A percentile compares a stretch with the other conserved stretches of the same genome.
Conservation (phyloP, 2,797 vertebrate genomes). For the Melanotaenia maccullochi region DNA sequence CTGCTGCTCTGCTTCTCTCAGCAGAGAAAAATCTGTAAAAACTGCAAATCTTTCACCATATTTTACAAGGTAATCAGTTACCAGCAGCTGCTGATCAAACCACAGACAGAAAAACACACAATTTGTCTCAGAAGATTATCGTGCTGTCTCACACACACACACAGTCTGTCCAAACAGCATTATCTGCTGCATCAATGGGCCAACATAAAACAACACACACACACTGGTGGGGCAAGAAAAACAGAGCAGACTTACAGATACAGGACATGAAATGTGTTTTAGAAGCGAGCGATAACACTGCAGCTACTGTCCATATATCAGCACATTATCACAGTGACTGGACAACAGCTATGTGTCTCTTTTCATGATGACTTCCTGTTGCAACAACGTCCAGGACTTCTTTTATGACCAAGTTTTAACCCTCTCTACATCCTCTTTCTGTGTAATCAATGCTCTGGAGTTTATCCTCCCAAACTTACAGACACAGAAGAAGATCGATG, state of each 20-base stretch:
- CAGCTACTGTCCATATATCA: slow-evolving; percentile 47
- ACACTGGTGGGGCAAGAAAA: slow-evolving; percentile 21
- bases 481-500: not conserved
- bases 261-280: slow-evolving; percentile 37
- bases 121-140: slow-evolving; percentile 36
- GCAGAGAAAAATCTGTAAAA: too few species aligned
- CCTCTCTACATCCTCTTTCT: too few species aligned
- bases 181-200: slow-evolving; percentile 44
- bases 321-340: slow-evolving; percentile 70
- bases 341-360: slow-evolving; percentile 62
- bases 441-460: not conserved
- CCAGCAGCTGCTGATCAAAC: too few species aligned
- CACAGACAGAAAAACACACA: slow-evolving; percentile 2
- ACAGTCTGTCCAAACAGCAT: slow-evolving; percentile 57
- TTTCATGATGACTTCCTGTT: slow-evolving; percentile 18
- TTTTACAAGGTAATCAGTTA: too few species aligned
- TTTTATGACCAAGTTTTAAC: not conserved
- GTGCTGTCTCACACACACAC: slow-evolving; percentile 6
- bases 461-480: not conserved
- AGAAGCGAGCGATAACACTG: slow-evolving; percentile 44
- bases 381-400: not conserved
- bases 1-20: too few species aligned
- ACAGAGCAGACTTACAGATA: slow-evolving; percentile 22
- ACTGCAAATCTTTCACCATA: too few species aligned
- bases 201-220: slow-evolving; percentile 33